Evolutionary conservation across 2,888 invertebrate species (phyloP), one percentile per base, ranked within the genome.

Genomic region (Chesias legatella): DNA sequence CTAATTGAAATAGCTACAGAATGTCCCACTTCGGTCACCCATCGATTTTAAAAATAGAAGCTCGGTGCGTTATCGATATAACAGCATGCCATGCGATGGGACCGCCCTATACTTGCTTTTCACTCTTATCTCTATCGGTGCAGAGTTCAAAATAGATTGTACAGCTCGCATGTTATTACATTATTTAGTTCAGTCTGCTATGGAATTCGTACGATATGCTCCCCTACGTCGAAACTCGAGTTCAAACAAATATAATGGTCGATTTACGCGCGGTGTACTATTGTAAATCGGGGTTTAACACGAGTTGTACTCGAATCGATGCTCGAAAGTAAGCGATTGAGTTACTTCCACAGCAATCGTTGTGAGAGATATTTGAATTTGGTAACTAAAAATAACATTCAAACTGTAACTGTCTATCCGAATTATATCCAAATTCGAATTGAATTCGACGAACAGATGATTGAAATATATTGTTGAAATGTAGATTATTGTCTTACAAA

Each of bases 21-120:
- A 67, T 79, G 84, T 76, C 77, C 84, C 78, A 84, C 79, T 84
- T 83, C 72, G 81, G 79, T 75, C 80, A 75, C 80, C 77, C 84
- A 83, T 84, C 78, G 83, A 83, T 84, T 86, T 81, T 84, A 86
- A 85, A 85, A 86, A 86, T 86, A 86, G 85, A 80, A 63, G 65
- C 73, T 73, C 70, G 67, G 75, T 84, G 83, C 81, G 84, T 82
- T 83, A 81, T 79, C 75, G 71, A 77, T 76, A 76, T 46, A 52
- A 51, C 51, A 70, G 72, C 76, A 69, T 63, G 49, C 51, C 58
- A 62, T 53, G 62, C 66, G 72, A 72, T 79, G 73, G 69, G 71
- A 66, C 65, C 62, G 49, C 22, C 29, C 28, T 50, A 54, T 59
- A 53, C 58, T 43, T 49, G 40, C 45, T 51, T 48, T 45, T 49